Conservation (phyloP, 92 coral and sea anemone genomes). For the Phenganax subtilis region DNA sequence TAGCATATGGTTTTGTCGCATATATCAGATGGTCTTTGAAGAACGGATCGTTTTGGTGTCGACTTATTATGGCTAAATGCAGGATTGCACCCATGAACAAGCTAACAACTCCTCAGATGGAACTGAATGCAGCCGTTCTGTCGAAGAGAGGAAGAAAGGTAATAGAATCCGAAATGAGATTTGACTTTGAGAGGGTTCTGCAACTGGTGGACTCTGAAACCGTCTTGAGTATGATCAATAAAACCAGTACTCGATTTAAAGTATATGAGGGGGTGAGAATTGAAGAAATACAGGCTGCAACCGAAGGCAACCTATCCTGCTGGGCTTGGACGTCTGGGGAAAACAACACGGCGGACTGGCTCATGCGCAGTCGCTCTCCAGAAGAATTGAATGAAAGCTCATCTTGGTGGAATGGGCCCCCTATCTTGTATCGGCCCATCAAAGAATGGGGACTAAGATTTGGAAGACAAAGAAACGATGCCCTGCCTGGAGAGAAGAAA, state of each 20-base stretch:
- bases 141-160: conserved; percentile 56
- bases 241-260: too few species aligned
- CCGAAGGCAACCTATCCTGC: conserved; percentile 44
- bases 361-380: conserved; percentile 50
- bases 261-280: background rate
- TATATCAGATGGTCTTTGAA: conserved; percentile 51
- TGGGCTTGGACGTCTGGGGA: conserved; percentile 44
- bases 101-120: conserved; percentile 60
- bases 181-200: conserved; percentile 46
- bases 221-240: background rate
- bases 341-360: conserved; percentile 44
- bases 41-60: conserved; percentile 43
- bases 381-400: conserved; percentile 42
- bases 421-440: conserved; percentile 29
- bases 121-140: background rate
- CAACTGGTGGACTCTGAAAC: conserved; percentile 64
- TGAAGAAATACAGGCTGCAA: conserved; percentile 50
- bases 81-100: conserved; percentile 22
- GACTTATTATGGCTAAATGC: too few species aligned
- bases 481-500: too few species aligned
- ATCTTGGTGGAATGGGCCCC: conserved; percentile 55
- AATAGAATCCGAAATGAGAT: conserved; percentile 51
- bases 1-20: conserved; percentile 25
- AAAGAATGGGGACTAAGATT: conserved; percentile 30
- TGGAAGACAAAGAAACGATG: too few species aligned